Evolutionary conservation across 2,113 vertebrate species (phyloP), one percentile per base, ranked within the genome.

Genomic region (Puma concolor): DNA sequence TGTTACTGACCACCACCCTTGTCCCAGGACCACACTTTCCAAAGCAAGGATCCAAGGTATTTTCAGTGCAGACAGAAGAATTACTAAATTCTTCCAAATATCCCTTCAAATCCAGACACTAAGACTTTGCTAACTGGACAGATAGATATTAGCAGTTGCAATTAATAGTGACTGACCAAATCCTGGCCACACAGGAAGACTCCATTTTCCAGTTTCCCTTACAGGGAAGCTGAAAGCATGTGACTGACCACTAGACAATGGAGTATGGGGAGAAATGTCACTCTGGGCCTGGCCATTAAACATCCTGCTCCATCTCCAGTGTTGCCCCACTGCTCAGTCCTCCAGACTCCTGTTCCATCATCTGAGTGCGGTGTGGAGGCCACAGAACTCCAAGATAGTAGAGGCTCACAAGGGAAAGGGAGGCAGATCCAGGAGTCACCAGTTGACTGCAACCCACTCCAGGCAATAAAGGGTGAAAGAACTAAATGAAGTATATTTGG

Each of bases 381-480:
- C 0, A 0, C 11, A 14, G 23, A 38, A 7, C 7, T 54, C 81
- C 4, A 11, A 12, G 17, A 19, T 19, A 4, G 16, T 19, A 3
- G 38, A 17, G 33, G 2, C 50, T 71, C 21, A 84, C 13, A 23
- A 12, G 2, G 33, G 8, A 54, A 82, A 11, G 13, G 13, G 64
- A 44, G 27, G 10, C 7, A 4, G 5, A 33, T 74, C 17, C n/a
- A 48, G 21, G 25, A n/a, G 11, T 11, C 4, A n/a, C 5, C 1
- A 3, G 27, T 72, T 12, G 57, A 27, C 2, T 0, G 19, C 64
- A 69, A 86, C 3, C 14, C 6, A 25, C 19, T 17, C 0, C 72
- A 90, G 33, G 41, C 9, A 77, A 21, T 23, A 52, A 19, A 83
- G 1, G 19, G 57, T 72, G 2, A 15, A n/a, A 86, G 11, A 86